Evolutionary conservation across 2,113 vertebrate genomes (phyloP), one percentile per base, ranked within the genome.

Genomic region (Ursus arctos): DNA sequence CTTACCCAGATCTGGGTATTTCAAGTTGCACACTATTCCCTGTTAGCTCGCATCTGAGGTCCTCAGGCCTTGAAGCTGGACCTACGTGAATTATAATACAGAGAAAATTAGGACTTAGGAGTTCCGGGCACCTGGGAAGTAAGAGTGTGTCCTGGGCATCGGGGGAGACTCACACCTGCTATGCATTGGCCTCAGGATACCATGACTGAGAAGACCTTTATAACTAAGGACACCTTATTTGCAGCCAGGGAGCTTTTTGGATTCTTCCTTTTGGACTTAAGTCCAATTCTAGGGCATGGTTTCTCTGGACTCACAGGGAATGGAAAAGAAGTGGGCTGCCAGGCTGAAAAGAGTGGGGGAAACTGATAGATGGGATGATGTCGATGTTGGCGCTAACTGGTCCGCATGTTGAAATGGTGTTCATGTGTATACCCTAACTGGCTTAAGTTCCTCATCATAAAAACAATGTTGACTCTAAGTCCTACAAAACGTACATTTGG

Each of bases 371-470:
- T 63, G 31, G 40, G 83, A 31, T 51, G 47, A 9, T 13, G 7
- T 47, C 13, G 88, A 67, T n/a, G 2, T 1, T 61, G 77, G 11
- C 5, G 18, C 36, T 28, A 22, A 81, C 22, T 15, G 26, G 55
- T 63, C 72, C 19, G 19, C 57, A 3, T 61, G 33, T 83, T 43
- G 43, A 82, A 80, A 11, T 72, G 61, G 4, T 63, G 15, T 80
- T 51, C 55, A 13, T 74, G 63, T 14, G 2, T 33, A 16, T 26
- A 19, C 63, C 43, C 59, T 40, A 11, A 43, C 6, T 74, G 85
- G 33, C 55, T 82, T 43, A 82, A 82, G 86, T 63, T 94, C 49
- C 49, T 94, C 53, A 28, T 87, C 83, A 65, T 79, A 74, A 93
- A 94, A 24, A 72, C 61, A 87, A 7, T 16, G 2, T 69, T 83